Base-by-base conservation (phyloP, 1,140 invertebrate genomes). In the Danaus melanippus region DNA sequence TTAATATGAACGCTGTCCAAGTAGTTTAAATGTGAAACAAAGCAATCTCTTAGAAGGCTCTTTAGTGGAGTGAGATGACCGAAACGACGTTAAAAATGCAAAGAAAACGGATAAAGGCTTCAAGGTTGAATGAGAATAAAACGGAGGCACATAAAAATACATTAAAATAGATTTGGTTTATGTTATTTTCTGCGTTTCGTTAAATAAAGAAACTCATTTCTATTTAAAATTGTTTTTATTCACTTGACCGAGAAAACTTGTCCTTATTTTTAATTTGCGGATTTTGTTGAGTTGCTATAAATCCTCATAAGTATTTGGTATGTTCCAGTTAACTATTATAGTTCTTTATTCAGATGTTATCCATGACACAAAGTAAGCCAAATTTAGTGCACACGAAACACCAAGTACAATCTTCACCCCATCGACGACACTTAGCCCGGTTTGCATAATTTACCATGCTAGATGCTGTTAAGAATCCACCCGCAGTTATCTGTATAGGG, bases 381-480 rank as follows among this genome's bases (percentile, higher is more conserved):
- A 32, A 32, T 32, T 32, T 32, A 32, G 21, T 32, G 21, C 21
- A 7, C 21, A 32, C 21, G 21, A 32, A 32, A 32, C 21, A 32
- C 6, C 21, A 4, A 32, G 21, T 32, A 32, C 21, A 32, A 56
- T 66, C 60, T 66, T 63, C 64, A 60, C 58, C 56, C 51, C 53
- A 51, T 66, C 59, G 44, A 42, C 58, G 53, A 40, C 53, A 66
- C 64, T 69, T 65, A 66, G 46, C 58, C 54, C 60, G 52, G 53
- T 67, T 67, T 67, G 66, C 66, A 69, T 71, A 71, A 71, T 65
- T 71, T 65, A 71, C 58, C 53, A 49, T 50, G 53, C 47, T 53
- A 62, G 64, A 60, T 56, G 64, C 65, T 53, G 57, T 50, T 50
- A 42, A 50, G 42, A 15, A 42, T 50, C 4, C 7, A 32, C 7